Base-by-base conservation (phyloP, 1,140 invertebrate species). In the Drosophila trapezifrons region DNA sequence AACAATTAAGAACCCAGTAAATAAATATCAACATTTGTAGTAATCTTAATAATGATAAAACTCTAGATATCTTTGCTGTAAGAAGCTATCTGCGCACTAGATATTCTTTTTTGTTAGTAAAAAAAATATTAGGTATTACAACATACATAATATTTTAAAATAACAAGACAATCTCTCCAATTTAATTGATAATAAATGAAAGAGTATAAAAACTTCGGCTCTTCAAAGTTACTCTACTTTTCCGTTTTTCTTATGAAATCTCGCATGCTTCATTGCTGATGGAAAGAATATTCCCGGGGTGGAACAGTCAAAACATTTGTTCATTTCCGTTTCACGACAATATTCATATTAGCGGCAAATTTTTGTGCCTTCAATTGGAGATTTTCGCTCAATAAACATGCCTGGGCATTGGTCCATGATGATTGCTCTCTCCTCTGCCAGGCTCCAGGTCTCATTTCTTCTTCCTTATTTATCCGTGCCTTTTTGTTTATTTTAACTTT, bases 281-380 rank as follows among this genome's bases (percentile, higher is more conserved):
- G 45, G 69, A 22, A 29, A 18, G 22, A 27, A 54, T 12, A 9
- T 40, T 51, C 15, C 15, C 25, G 12, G 25, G 57, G n/a, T 9
- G 22, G 47, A 65, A 59, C 45, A 78, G 71, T 57, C 49, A 51
- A 62, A 82, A 84, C 62, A 87, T 82, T 89, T 89, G 80, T 78
- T 89, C 80, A 84, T 89, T 90, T 89, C 74, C 80, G 62, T 84
- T 84, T 80, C 73, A 85, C 70, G 82, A 85, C 85, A 89, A 89
- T 89, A 89, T 89, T 89, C 84, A 89, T 89, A 89, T 89, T 89
- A 89, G 84, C 84, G 84, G 80, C 70, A 89, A 84, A 85, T 89
- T 84, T 75, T 66, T 40, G 63, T 76, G 75, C 69, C 60, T 72
- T 49, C 62, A 70, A 45, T 72, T 60, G 52, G 25, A 46, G 49